Percentiles rank a stretch among this genome's conserved stretches.
These are phyloP conservation scores for Eupeodes corollae DNA, from an alignment of 1,140 invertebrate species.

Conservation along the genomic window DNA sequence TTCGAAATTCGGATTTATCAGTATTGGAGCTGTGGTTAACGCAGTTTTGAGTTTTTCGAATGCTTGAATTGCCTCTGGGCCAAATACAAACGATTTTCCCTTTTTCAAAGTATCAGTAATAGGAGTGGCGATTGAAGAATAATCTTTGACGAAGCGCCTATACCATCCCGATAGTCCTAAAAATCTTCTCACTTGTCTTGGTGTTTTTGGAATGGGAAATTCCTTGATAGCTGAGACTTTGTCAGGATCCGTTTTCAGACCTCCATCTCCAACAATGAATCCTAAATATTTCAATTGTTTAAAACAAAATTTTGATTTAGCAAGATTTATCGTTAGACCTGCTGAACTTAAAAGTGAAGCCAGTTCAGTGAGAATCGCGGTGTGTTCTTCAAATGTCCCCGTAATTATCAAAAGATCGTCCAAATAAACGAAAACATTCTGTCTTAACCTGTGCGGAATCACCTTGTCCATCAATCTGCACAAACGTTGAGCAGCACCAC, in stretches of 20 bases:
- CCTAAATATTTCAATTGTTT: constrained; percentile 10
- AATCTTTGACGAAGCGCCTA: constrained; percentile 3
- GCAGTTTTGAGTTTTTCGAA: constrained; percentile 23
- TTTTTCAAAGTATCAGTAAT: constrained; percentile 4
- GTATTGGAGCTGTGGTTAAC: constrained; percentile 24
- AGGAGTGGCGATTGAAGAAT: constrained; percentile 2
- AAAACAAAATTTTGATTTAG: constrained; percentile 36
- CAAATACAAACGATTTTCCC: constrained; percentile 13
- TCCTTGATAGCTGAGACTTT: constrained; percentile 13
- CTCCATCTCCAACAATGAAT: constrained; percentile 4
- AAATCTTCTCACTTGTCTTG: constrained; percentile 10
- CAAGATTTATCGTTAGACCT: constrained; percentile 37
- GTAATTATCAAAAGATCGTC: constrained; percentile 40
- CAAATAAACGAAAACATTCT: constrained; percentile 5
- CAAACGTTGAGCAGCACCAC: constrained; percentile 5
- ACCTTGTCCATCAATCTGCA: constrained; percentile 5
- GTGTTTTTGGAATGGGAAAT: constrained; percentile 10
- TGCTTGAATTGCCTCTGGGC: constrained; percentile 16
- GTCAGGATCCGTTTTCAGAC: constrained; percentile 7
- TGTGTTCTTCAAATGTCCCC: constrained; percentile 33
- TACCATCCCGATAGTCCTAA: constrained; percentile 5
- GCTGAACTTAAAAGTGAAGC: constrained; percentile 26
- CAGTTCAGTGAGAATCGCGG: constrained; percentile 26
- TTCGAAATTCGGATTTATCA: no score
- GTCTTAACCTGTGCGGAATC: not conserved